Evolutionary conservation across 1,140 invertebrate genomes (phyloP).

Genomic region (Popillia japonica): DNA sequence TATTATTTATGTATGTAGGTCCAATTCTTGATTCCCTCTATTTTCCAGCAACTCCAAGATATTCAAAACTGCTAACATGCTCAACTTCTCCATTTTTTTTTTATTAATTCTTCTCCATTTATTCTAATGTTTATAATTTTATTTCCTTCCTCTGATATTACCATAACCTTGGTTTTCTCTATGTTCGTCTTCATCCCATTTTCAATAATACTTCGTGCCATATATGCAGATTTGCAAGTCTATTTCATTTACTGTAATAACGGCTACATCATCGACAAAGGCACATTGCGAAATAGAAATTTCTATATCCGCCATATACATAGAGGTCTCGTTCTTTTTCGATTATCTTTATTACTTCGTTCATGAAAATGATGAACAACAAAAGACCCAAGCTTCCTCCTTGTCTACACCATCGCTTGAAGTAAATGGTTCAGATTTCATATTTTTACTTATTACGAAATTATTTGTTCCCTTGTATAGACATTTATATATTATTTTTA

Average conservation of each 20-base stretch:
- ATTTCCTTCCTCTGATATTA: neutral
- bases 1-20: constrained; percentile 13
- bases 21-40: constrained; percentile 2
- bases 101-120: neutral
- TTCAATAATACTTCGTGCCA: neutral
- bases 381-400: neutral
- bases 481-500: constrained; percentile 8
- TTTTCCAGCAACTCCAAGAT: constrained; percentile 14
- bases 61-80: constrained; percentile 30
- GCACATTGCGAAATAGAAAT: no score
- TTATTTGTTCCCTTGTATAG: constrained; percentile 5
- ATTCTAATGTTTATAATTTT: neutral
- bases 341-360: neutral
- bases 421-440: neutral
- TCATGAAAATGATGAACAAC: neutral
- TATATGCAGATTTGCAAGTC: neutral
- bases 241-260: neutral
- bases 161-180: neutral
- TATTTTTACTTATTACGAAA: neutral
- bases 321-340: neutral
- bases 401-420: neutral
- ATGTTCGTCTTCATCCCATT: neutral
- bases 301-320: neutral
- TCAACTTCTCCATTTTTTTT: neutral
- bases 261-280: neutral